Base-by-base conservation (phyloP, 2,888 invertebrate species). In the Pedicia rivosa region DNA sequence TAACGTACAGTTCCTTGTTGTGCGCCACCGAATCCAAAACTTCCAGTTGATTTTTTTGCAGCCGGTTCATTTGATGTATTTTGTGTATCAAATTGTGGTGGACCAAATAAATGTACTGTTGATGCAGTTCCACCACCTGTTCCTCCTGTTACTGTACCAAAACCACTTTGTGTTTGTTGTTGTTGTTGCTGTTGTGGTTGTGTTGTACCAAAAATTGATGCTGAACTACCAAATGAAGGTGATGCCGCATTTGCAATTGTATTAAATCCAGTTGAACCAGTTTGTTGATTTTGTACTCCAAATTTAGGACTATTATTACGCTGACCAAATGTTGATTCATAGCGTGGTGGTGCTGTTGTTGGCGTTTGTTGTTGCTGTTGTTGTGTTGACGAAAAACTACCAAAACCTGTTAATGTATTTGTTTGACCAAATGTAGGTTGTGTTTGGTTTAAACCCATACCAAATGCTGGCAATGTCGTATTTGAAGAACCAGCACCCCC, bases 181-280 rank as follows among this genome's bases (percentile, higher is more conserved):
- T 6, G 8, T 43, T 10, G 49, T 47, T 4, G 42, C 39, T 36
- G 40, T 43, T 39, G 40, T 10, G 49, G 46, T 4, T 40, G 37
- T 36, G 40, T 43, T 39, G 40, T 45, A 34, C 42, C 47, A 43
- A 24, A 46, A 46, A 36, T 47, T 46, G 2, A 43, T 38, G 33
- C 44, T 43, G 43, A 26, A 19, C 42, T 39, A 5, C 42, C 42
- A 33, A 47, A 43, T n/a, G 46, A 43, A 9, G 47, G 40, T 38
- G 46, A 38, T 28, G 49, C 41, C 27, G 45, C 24, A 40, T 37
- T 41, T 16, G 49, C 50, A 41, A 50, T 50, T 27, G 27, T 9
- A 27, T 7, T 27, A 12, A 13, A 13, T 13, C 4, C 6, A 12
- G 3, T 13, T 14, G 27, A 5, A 13, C 13, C 27, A 27, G 13